A percentile compares a stretch with the other conserved stretches of the same genome.
Evolutionary conservation across 2,797 vertebrate genomes (phyloP).

Genomic region (Acrocephalus scirpaceus): DNA sequence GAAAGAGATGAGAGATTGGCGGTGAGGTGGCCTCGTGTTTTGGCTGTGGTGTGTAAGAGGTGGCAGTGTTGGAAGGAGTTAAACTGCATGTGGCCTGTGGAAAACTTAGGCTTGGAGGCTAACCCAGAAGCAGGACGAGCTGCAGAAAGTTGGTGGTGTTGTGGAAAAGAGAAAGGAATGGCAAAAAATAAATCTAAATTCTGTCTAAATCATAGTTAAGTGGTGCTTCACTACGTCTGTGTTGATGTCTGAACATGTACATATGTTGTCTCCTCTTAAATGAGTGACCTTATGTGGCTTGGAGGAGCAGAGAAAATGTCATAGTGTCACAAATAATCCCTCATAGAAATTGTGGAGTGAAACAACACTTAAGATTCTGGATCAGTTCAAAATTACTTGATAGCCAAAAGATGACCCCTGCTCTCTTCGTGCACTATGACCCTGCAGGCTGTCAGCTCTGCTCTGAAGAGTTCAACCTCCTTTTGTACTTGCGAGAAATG

Average conservation of each 20-base stretch:
- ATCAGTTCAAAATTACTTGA: background rate
- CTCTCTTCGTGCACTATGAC: rapidly evolving
- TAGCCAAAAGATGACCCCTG: background rate
- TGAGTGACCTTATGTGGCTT: background rate
- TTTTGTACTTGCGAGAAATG: conserved; percentile 32
- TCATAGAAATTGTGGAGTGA: background rate
- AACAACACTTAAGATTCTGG: background rate
- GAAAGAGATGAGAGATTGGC: background rate
- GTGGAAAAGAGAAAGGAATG: background rate
- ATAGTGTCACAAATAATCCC: background rate
- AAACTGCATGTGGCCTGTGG: background rate
- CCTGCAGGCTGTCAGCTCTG: background rate
- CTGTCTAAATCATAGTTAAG: background rate
- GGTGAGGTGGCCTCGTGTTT: background rate
- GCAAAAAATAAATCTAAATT: background rate
- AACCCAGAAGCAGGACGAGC: background rate
- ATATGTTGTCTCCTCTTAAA: background rate
- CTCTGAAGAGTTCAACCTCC: conserved; percentile 4
- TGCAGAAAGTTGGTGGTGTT: background rate
- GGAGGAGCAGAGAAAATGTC: background rate
- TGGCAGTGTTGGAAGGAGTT: background rate
- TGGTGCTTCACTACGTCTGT: background rate
- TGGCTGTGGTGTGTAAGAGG: rapidly evolving
- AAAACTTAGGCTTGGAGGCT: background rate
- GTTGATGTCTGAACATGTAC: background rate